A percentile compares a stretch with the other conserved stretches of the same genome.
These are phyloP conservation scores for Aplochiton taeniatus DNA, from an alignment of 2,797 vertebrate species.

Conservation along the genomic window DNA sequence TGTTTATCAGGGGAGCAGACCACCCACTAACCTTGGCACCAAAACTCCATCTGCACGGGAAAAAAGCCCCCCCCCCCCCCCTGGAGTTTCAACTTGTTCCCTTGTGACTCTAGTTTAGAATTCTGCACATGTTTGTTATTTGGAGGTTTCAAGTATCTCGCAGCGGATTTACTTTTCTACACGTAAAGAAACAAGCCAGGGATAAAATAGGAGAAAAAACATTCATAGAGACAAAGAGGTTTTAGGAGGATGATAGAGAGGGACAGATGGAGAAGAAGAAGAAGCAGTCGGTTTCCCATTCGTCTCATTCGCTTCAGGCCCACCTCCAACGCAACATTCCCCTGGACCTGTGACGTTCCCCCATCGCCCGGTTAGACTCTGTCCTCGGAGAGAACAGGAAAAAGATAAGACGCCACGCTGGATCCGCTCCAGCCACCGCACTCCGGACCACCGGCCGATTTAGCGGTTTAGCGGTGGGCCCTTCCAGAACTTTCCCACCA, in stretches of 20 bases:
- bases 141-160: conserved; percentile 36
- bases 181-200: conserved; percentile 48
- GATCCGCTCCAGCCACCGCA: no score
- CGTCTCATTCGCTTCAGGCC: no score
- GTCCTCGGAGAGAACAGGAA: no score
- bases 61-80: conserved; percentile 20
- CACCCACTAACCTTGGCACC: conserved; percentile 42
- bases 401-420: no score
- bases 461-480: no score
- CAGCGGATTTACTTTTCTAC: conserved; percentile 45
- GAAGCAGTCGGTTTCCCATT: conserved; percentile 69
- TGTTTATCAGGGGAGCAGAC: conserved; percentile 18
- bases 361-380: no score
- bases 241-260: not conserved
- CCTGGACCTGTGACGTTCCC: no score
- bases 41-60: conserved; percentile 26
- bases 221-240: conserved; percentile 4
- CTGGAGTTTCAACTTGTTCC: conserved; percentile 12
- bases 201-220: conserved; percentile 28
- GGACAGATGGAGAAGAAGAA: conserved; percentile 33
- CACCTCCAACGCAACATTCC: no score
- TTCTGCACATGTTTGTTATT: conserved; percentile 47
- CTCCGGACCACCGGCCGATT: no score
- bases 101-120: conserved; percentile 37
- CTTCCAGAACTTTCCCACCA: no score